Base-by-base conservation (phyloP, 2,888 invertebrate genomes). In the Sphaerophoria taeniata region DNA sequence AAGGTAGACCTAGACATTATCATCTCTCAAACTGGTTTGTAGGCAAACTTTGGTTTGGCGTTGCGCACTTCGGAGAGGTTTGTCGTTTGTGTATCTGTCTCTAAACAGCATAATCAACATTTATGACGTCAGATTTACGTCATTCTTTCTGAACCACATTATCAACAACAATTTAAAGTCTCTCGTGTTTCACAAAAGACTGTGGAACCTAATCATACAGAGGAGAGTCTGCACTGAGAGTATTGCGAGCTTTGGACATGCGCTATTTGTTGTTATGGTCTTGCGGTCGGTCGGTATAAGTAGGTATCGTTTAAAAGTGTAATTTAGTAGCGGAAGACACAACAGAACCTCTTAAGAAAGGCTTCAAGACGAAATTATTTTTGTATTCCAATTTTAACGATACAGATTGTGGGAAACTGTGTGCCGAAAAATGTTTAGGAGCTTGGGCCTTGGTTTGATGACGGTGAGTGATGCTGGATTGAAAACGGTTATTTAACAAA, bases 71-170 rank as follows among this genome's bases (percentile, higher is more conserved):
- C 12, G 24, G 31, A 55, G 34, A 70, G 60, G 61, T 65, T 45
- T 67, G 55, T 67, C 53, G 11, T 70, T 34, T 71, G 12, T n/a
- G 43, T 45, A 45, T 63, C 31, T 43, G 36, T 56, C 6, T 61
- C 16, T 61, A 12, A 53, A 53, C 31, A 7, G 61, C 33, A 33
- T 14, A 16, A 43, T 47, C 85, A 76, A 73, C 69, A 81, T 63
- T 70, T 39, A 53, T 85, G 81, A 85, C 85, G 77, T 77, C 76
- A 85, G 47, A 70, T 51, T 47, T 34, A 77, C 85, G 85, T 85
- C 85, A 85, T 53, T 51, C 47, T 43, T 47, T 60, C 47, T 34
- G 49, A 47, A 63, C 33, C 14, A 24, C 39, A 47, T 12, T 4
- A 24, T 3, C 43, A 43, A 24, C 43, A 7, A 11, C 63, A 60